Evolutionary conservation across 2,113 vertebrate genomes (phyloP), one percentile per base, ranked within the genome.

Genomic region (Halcyon senegalensis): DNA sequence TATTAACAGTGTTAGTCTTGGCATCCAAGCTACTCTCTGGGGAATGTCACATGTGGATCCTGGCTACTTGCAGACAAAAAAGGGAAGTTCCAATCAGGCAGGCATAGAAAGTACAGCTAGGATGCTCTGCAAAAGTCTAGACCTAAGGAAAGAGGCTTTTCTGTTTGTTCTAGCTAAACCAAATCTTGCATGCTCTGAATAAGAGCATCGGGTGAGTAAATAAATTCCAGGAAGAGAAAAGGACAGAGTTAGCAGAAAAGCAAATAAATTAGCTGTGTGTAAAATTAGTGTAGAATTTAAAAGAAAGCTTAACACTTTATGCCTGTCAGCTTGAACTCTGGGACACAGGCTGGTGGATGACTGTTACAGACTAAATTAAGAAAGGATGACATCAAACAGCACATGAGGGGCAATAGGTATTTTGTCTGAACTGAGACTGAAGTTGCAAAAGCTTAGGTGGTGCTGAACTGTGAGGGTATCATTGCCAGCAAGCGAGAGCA

Each of bases 1-100:
- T 68, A 80, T 66, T 83, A 73, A 51, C 23, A 56, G 24, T 72
- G 78, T 96, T 94, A 66, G 76, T 94, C 55, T 96, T 94, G 88
- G 70, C 75, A 77, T 55, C 0, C 2, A 79, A 60, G 63, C 83
- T 31, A 16, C 5, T 11, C 53, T 68, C 27, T 9, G 5, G 67
- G 31, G 58, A 73, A 77, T 66, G 35, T 83, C 50, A 50, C 2
- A 1, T 79, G 43, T 39, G 13, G 35, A 62, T 88, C 44, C 55
- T 79, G 48, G 5, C 35, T 66, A 23, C 53, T 30, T 8, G 10
- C 12, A 88, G 67, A 53, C 23, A 43, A 72, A 79, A 86, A 21
- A 51, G 68, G 33, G 6, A 72, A 90, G 50, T 90, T 90, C 44
- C 31, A 86, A 30, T 56, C 27, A 64, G 59, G 30, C 53, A 41